Evolutionary conservation across 2,113 vertebrate genomes (phyloP), one percentile per base, ranked within the genome.

Genomic region (Chlorodrepanis virens): DNA sequence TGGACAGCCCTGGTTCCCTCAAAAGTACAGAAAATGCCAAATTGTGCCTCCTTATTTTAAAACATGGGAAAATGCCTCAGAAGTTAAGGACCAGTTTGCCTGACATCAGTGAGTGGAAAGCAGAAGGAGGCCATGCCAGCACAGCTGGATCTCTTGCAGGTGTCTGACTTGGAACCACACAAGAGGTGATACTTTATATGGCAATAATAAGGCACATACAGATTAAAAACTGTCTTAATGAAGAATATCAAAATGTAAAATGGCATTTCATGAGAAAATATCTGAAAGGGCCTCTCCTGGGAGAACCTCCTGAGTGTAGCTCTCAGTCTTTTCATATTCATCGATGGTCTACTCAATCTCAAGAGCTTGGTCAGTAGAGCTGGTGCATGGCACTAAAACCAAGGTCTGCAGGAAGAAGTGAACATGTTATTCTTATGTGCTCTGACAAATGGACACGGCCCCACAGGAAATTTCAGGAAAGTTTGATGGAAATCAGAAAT

Each of bases 331-430:
- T 50, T 65, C 28, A 16, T 63, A 0, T 50, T 79, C 29, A 20
- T 42, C 0, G 0, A 24, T 33, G n/a, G 10, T 29, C 54, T 50
- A 28, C 60, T 42, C 23, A 29, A 9, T 6, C 22, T 35, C 11
- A 49, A 67, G 39, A n/a, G 27, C n/a, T 78, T 71, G 60, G 23
- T 64, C 59, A 52, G 57, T 11, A 76, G 8, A 42, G 18, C 37
- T 82, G 56, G 31, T 44, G 9, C 40, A 13, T 24, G 59, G 21
- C 63, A 69, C 57, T 60, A 20, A 81, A 91, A 87, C 28, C 52
- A 70, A 72, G 14, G 21, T 44, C 44, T 82, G 39, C 44, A 82
- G 65, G 69, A 68, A 90, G 44, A 13, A 52, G 40, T 8, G 45
- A 83, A n/a, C 7, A 13, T 2, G 2, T 52, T 35, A 21, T 28